Percentiles rank a stretch among this genome's conserved stretches.
Conservation (phyloP, 2,888 invertebrate genomes). For the Sylvicola cinctus region DNA sequence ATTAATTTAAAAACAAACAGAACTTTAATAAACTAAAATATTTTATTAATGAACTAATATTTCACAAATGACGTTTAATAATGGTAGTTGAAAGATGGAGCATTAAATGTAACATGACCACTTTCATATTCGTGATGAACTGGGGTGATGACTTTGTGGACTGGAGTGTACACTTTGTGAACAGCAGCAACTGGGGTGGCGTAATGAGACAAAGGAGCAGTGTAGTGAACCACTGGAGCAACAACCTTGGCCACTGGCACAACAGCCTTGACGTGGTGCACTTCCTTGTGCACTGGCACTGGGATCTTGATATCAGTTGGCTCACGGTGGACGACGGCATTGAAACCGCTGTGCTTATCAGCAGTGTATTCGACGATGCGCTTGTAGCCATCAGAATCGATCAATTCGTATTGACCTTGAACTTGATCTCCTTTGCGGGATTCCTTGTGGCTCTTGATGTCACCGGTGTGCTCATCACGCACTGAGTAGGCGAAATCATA, state of each 20-base stretch:
- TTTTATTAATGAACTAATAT: no score
- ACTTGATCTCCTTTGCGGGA: conserved; percentile 7
- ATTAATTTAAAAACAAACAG: no score
- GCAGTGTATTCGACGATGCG: conserved; percentile 8
- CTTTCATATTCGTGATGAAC: conserved; percentile 1
- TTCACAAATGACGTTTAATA: no score
- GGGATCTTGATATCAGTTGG: conserved; percentile 3
- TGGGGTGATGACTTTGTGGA: neutral
- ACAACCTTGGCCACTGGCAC: conserved; percentile 7
- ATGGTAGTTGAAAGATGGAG: no score
- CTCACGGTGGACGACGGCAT: conserved; percentile 7
- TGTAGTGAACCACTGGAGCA: neutral
- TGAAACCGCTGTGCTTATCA: conserved; percentile 7
- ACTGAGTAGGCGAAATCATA: conserved; percentile 5
- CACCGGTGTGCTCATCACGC: conserved; percentile 5
- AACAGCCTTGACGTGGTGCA: neutral
- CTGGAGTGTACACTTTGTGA: no score
- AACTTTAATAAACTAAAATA: no score
- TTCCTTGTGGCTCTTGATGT: conserved; percentile 9
- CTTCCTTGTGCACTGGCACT: neutral
- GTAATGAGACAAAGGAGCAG: conserved; percentile 1
- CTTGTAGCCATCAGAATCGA: conserved; percentile 7
- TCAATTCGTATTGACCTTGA: conserved; percentile 6
- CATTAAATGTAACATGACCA: neutral
- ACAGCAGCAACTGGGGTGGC: conserved; percentile 8